Evolutionary conservation across 2,888 invertebrate species (phyloP), one percentile per base, ranked within the genome.

Genomic region (Cryptocheilus praepositus): DNA sequence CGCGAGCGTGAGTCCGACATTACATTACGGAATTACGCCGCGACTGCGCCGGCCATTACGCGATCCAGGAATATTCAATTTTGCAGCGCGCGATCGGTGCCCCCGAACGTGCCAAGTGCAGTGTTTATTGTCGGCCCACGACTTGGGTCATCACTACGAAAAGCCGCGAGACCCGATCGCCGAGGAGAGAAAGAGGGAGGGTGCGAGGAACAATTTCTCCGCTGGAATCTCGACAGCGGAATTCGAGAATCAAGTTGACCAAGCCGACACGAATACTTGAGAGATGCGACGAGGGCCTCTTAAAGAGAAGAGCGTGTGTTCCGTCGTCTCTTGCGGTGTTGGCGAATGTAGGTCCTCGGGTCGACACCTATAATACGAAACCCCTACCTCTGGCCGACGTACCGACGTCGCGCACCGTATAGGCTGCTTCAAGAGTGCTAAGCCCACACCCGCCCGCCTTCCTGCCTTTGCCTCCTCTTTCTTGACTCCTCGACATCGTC

Each of bases 311-410:
- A 51, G 18, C 28, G 22, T 13, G 51, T 36, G 64, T 64, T 36
- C 36, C 66, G 66, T 43, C 56, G 59, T 52, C 68, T 62, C 60
- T 69, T 54, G 52, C 72, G 74, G 63, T 63, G 77, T 60, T 58
- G 72, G 80, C 73, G 79, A 83, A 87, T 87, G 87, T 88, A 88
- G 87, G 87, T 87, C 86, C 86, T 79, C 78, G 79, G 83, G 84
- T 85, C 85, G 85, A 75, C 83, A 85, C 81, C 80, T 83, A 81
- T 83, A 83, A 78, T 76, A 64, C 70, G 75, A 79, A 76, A 72
- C 77, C 76, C 79, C 80, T 75, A 79, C 82, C 56, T 64, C 45
- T 36, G 67, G 43, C 13, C 46, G 16, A 36, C 67, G 64, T 76
- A 21, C 68, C 69, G 64, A 64, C 67, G 61, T 64, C 13, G 44